These are phyloP conservation scores for Whitmania pigra DNA, from an alignment of 1,140 invertebrate species.

Conservation along the genomic window DNA sequence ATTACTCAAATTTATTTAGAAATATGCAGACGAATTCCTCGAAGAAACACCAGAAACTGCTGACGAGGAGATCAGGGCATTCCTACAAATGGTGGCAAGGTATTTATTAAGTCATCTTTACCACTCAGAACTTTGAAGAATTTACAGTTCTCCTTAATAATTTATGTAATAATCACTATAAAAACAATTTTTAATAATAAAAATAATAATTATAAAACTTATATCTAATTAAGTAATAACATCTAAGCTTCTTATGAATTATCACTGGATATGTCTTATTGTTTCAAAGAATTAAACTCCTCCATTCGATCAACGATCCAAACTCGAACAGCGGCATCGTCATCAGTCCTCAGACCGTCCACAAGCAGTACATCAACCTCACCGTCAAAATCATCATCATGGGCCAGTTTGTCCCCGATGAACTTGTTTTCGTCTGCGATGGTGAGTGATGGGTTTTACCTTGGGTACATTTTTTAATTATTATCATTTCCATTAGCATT, in stretches of 20 bases:
- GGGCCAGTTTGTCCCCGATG: conserved; percentile 50
- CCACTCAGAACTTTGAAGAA: background rate
- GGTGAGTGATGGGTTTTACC: conserved; percentile 49
- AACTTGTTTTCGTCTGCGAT: conserved; percentile 73
- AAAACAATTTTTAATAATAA: background rate
- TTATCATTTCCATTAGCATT: too few species aligned
- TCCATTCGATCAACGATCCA: conserved; percentile 13
- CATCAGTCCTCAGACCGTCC: conserved; percentile 65
- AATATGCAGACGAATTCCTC: conserved; percentile 17
- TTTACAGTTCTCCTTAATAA: background rate
- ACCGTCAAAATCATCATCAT: conserved; percentile 74
- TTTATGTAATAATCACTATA: background rate
- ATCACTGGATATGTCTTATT: background rate
- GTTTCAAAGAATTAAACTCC: conserved; percentile 15
- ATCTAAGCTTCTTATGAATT: background rate
- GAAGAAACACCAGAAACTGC: conserved; percentile 17
- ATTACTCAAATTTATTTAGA: too few species aligned
- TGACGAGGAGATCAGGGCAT: conserved; percentile 22
- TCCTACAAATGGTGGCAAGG: conserved; percentile 24
- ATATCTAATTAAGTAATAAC: background rate
- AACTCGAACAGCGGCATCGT: conserved; percentile 47
- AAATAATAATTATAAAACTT: too few species aligned
- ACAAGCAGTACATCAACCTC: conserved; percentile 58
- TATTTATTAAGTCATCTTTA: background rate
- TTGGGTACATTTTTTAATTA: too few species aligned